Percentiles rank a stretch among this genome's conserved stretches.
Evolutionary conservation across 2,113 vertebrate species (phyloP).

Genomic region (Tapirus terrestris): DNA sequence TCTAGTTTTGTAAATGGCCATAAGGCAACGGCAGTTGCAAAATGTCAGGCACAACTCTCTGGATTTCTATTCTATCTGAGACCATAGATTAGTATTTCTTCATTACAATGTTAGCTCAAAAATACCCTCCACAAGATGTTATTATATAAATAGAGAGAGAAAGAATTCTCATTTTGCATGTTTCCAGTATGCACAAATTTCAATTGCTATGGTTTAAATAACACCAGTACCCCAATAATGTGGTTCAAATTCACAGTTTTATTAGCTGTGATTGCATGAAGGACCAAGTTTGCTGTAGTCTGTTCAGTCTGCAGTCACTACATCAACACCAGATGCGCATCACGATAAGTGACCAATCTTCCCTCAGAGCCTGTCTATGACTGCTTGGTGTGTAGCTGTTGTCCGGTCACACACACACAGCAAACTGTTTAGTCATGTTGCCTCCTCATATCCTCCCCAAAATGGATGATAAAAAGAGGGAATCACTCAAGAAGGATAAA

Average conservation of each 20-base stretch:
- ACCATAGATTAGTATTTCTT: background rate
- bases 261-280: background rate
- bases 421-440: background rate
- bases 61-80: background rate
- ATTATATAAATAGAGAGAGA: too few relatives aligned
- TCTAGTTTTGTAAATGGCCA: background rate
- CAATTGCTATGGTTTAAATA: background rate
- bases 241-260: background rate
- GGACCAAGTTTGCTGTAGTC: background rate
- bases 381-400: background rate
- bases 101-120: background rate
- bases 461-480: background rate
- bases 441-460: background rate
- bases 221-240: background rate
- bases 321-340: background rate
- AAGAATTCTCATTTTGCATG: too few relatives aligned
- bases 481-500: background rate
- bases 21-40: background rate
- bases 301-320: background rate
- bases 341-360: background rate
- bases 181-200: background rate
- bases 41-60: background rate
- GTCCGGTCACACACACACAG: background rate
- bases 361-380: background rate
- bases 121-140: background rate